Evolutionary conservation across 2,113 vertebrate species (phyloP), one percentile per base, ranked within the genome.

Genomic region (Oncorhynchus nerka): DNA sequence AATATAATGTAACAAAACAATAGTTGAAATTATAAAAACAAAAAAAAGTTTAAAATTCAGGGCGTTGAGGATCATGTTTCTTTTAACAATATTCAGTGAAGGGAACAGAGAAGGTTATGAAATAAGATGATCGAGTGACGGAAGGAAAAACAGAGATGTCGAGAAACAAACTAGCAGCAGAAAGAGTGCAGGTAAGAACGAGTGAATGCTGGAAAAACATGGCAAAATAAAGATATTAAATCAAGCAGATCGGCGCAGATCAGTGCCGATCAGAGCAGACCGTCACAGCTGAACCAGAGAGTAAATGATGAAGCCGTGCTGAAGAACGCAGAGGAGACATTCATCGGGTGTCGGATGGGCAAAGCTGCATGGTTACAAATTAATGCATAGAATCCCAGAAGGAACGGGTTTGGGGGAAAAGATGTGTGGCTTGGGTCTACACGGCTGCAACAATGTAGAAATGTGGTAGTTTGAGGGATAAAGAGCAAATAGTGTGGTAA

Each of bases 361-460:
- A 30, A 68, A 73, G 57, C 48, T 77, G 73, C 62, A 70, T 26
- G 49, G 32, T 78, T 19, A 4, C 22, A n/a, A 64, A 64, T 57
- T 1, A 39, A n/a, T 65, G 59, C 67, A 71, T 4, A 57, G 7
- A 68, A 2, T 68, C 3, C 30, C 62, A 66, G 12, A 45, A 30
- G 26, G 59, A 28, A 69, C 20, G 7, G 32, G 4, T 30, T 9
- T 8, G 34, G 7, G 2, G 34, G 8, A 39, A 9, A 9, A 2
- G 39, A 8, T 39, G 70, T 77, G 70, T 64, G 59, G 64, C 51
- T 34, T 72, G 30, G 61, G 57, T 73, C 24, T 70, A 51, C 48
- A 51, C 67, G 39, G 8, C 26, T 77, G 57, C 32, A 57, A 45
- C 24, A 15, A 73, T 78, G 69, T 20, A 73, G 24, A 22, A 71